A percentile compares a stretch with the other conserved stretches of the same genome.
These are phyloP conservation scores for Drosophila virilis DNA, from an alignment of 1,140 invertebrate genomes.

Conservation along the genomic window DNA sequence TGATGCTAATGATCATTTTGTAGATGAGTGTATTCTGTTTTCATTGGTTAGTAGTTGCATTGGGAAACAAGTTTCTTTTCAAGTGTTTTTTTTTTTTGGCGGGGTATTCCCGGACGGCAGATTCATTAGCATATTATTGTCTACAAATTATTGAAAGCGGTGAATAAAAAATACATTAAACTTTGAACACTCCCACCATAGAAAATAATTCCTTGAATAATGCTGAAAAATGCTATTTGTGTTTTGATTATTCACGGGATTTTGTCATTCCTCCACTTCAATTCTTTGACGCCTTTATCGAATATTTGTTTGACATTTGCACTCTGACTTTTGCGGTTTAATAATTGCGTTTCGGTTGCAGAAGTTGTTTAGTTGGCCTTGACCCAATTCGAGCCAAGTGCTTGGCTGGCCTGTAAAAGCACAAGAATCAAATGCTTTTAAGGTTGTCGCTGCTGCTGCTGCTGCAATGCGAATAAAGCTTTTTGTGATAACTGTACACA, in stretches of 20 bases:
- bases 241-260: background rate
- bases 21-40: conserved; percentile 12
- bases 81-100: conserved; percentile 1
- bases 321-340: conserved; percentile 1
- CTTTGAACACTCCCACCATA: background rate
- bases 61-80: conserved; percentile 50
- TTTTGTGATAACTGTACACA: conserved; percentile 46
- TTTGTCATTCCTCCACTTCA: background rate
- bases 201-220: conserved; percentile 20
- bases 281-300: too few species aligned
- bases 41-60: conserved; percentile 46
- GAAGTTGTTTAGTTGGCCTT: conserved; percentile 66
- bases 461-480: conserved; percentile 38
- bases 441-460: conserved; percentile 21
- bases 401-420: conserved; percentile 45
- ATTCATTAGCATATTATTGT: conserved; percentile 43
- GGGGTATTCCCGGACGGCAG: conserved; percentile 39
- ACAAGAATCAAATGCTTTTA: conserved; percentile 44
- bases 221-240: background rate
- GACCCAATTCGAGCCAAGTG: conserved; percentile 60
- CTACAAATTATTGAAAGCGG: conserved; percentile 17
- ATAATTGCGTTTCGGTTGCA: background rate
- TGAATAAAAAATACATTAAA: conserved; percentile 2
- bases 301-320: background rate
- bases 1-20: conserved; percentile 23